Base-by-base conservation (phyloP, 1,140 invertebrate genomes). In the Drosophila equinoxialis region DNA sequence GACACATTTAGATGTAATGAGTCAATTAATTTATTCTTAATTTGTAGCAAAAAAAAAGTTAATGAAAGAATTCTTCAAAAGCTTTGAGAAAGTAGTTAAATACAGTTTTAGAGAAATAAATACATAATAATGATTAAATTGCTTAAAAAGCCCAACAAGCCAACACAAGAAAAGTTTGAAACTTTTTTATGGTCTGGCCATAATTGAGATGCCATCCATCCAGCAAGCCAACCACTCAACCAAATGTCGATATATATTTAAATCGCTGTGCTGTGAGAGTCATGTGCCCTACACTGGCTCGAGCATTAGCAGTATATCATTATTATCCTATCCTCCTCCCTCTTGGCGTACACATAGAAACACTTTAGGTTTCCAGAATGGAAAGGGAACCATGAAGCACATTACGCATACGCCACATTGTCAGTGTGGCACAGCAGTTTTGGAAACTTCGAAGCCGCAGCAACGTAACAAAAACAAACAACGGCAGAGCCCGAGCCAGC, bases 351-450 rank as follows among this genome's bases (percentile, higher is more conserved):
- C 33, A 41, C 13, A 61, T 41, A 54, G 14, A 39, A 67, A 65
- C 62, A 69, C 54, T 86, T 79, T 17, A 45, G 35, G 79, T 68
- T 85, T 68, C 70, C 54, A 54, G 65, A 68, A 30, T 30, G 30
- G 67, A 45, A 76, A 17, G 33, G 67, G 67, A 83, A 68, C 77
- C 30, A n/a, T 20, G 39, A 62, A 79, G 42, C 70, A 65, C 77
- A 89, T 87, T 89, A 89, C 84, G 83, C 84, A 89, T 89, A 83
- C 83, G 84, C 84, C 77, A 70, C 74, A 51, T 89, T 59, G 75
- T 57, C 72, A 71, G 68, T 68, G 76, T 72, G 69, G 71, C 74
- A 42, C 37, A 74, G 84, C 37, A 77, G 84, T 87, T 84, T 30
- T 89, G 83, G 84, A 77, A 87, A 87, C 84, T 67, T 87, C 39